Evolutionary conservation across 2,888 invertebrate genomes (phyloP), one percentile per base, ranked within the genome.

Genomic region (Cactoblastis cactorum): DNA sequence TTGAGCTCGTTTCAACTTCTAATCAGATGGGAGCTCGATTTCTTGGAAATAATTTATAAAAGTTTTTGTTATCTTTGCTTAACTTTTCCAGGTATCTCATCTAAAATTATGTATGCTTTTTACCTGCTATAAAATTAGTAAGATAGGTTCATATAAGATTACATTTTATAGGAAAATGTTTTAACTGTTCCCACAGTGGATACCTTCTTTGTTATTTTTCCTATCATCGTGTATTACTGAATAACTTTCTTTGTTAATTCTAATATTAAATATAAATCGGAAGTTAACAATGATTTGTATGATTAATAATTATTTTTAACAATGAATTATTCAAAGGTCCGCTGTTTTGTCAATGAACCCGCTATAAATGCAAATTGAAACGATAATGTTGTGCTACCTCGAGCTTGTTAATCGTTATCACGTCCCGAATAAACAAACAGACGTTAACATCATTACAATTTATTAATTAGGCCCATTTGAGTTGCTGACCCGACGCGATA

Each of bases 381-480:
- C 38, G 32, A 48, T 48, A 48, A n/a, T 32, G 28, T 48, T 65
- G 67, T 73, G 64, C 67, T 66, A 65, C 61, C 68, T 77, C 71
- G 79, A 80, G 81, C 63, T 74, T 69, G 69, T 74, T 80, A 80
- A 84, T 82, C 76, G 77, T 52, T 77, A 80, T 77, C 78, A 72
- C 75, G 68, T 65, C 69, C 63, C 63, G 70, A 76, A 79, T 80
- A 81, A 82, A 85, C 86, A 84, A 84, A 83, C 78, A 77, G 63
- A 69, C 71, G 74, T 83, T 79, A 77, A 69, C 69, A 64, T 73
- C 65, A 80, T 78, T 75, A 79, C 80, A 78, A 76, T 85, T n/a
- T 81, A 82, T 80, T 79, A 83, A 80, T 82, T 77, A 80, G 70
- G 82, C 77, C 77, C 72, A 70, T 71, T 59, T 65, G 67, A 67